Evolutionary conservation across 2,113 vertebrate species (phyloP), one percentile per base, ranked within the genome.

Genomic region (Taurulus bubalis): DNA sequence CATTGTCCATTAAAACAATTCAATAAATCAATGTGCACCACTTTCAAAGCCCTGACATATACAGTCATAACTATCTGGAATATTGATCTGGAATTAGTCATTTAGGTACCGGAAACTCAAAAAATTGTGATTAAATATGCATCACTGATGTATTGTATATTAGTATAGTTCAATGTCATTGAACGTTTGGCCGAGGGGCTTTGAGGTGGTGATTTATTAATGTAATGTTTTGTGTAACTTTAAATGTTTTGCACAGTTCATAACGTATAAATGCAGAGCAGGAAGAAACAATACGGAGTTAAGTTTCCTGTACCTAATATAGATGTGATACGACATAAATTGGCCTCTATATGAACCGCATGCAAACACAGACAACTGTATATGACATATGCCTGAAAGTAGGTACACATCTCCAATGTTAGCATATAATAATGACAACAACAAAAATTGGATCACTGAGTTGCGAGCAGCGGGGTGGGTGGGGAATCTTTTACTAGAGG

Each of bases 341-440:
- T n/a, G 18, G 3, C 45, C 3, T 38, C 2, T 16, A n/a, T 30
- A 30, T 6, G 38, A 40, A 12, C 28, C 28, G 36, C 14, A 49
- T 11, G 40, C 28, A 71, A 53, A 34, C 14, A 65, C n/a, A 55
- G 32, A 38, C 8, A 40, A 20, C 80, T 80, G 77, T 59, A 70
- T 77, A 69, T 60, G 63, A 30, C 49, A 28, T 4, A 6, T 80
- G 76, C 67, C 34, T 69, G 77, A 80, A 53, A 72, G 3, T n/a
- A 26, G 18, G 10, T 53, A 64, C 30, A 64, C n/a, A 40, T 59
- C 63, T 45, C 64, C 22, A 72, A 1, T 32, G 56, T 71, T 51
- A 64, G 30, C 62, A 69, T 64, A 59, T 69, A 18, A 56, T 15
- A 18, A 55, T 3, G 68, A 22, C 67, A 30, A 45, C 40, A 36